These are phyloP conservation scores for Apamea epomidion DNA, from an alignment of 2,888 invertebrate species.

Conservation along the genomic window DNA sequence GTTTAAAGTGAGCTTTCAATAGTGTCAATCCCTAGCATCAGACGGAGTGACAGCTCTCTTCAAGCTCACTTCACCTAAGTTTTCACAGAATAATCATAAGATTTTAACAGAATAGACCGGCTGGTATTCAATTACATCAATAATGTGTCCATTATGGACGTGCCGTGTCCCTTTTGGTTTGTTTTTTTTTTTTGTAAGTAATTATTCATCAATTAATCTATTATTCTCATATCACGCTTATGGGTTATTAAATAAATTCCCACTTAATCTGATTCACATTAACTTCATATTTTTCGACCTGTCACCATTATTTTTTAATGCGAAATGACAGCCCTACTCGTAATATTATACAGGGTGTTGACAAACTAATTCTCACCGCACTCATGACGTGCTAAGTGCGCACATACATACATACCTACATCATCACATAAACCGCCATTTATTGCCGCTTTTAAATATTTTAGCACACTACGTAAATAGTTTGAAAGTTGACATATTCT, in stretches of 20 bases:
- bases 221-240: background rate
- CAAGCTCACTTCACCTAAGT: too few species aligned
- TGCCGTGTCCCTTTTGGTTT: background rate
- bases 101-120: too few species aligned
- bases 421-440: constrained; percentile 54
- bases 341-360: constrained; percentile 62
- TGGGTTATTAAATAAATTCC: background rate
- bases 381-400: constrained; percentile 76
- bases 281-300: background rate
- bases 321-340: constrained; percentile 37
- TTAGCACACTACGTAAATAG: constrained; percentile 63
- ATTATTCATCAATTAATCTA: background rate
- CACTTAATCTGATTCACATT: background rate
- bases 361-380: constrained; percentile 73
- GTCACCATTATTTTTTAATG: background rate
- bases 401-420: constrained; percentile 57
- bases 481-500: constrained; percentile 56
- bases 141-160: background rate
- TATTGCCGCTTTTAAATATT: constrained; percentile 60
- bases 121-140: too few species aligned
- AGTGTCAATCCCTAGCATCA: too few species aligned
- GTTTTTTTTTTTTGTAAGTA: too few species aligned
- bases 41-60: too few species aligned
- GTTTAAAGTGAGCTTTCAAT: too few species aligned
- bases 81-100: too few species aligned